Conservation (phyloP, 2,113 vertebrate species). For the Pygoscelis adeliae region DNA sequence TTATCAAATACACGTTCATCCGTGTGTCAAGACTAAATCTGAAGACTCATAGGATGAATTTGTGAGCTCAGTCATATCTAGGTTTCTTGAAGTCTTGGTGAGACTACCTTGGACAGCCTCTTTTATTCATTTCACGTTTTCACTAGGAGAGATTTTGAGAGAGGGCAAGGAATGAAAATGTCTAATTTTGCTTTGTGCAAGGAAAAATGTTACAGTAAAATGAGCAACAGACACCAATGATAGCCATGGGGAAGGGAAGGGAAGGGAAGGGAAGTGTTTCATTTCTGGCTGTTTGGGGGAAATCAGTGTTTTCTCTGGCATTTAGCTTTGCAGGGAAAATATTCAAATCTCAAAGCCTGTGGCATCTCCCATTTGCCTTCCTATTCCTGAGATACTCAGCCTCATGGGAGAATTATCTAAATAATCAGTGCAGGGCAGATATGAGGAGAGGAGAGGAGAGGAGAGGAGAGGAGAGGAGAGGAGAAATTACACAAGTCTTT, state of each 20-base stretch:
- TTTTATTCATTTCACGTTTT: not conserved
- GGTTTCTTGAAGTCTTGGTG: not conserved
- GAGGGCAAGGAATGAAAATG: not conserved
- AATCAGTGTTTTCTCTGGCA: not conserved
- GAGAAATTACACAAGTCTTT: not conserved
- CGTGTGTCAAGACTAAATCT: not conserved
- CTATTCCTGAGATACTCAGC: not conserved
- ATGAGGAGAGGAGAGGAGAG: no score
- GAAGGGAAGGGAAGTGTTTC: no score
- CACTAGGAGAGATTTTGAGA: not conserved
- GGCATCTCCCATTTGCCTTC: not conserved
- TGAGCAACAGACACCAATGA: not conserved
- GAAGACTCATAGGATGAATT: not conserved
- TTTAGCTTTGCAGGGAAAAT: not conserved
- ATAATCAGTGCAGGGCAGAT: not conserved
- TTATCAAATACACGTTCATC: not conserved
- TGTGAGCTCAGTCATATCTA: not conserved
- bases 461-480: not conserved
- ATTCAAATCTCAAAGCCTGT: not conserved
- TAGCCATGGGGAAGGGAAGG: not conserved
- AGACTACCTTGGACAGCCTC: not conserved
- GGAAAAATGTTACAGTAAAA: not conserved
- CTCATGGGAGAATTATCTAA: not conserved
- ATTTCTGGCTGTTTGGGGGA: not conserved
- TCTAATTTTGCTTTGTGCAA: not conserved